Conservation (phyloP, 2,797 vertebrate genomes). For the Setipinna tenuifilis region DNA sequence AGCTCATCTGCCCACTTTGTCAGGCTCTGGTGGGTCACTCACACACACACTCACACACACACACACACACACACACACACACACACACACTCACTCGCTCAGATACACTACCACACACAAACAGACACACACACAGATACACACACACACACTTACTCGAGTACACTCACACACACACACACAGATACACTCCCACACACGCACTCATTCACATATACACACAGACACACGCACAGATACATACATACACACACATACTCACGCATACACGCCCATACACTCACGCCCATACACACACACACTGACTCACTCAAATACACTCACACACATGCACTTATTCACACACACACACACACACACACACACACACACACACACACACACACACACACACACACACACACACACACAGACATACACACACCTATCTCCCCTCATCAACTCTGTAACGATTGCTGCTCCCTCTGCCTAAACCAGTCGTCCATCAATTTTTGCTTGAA, state of each 20-base stretch:
- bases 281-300: too few relatives aligned
- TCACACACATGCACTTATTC: neutral
- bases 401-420: neutral
- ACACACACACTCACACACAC: neutral
- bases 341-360: neutral
- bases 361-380: neutral
- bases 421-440: neutral
- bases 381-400: neutral
- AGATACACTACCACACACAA: neutral
- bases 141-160: too few relatives aligned
- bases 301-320: neutral
- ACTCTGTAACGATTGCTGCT: neutral
- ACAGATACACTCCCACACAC: too few relatives aligned
- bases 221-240: too few relatives aligned
- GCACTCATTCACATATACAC: too few relatives aligned
- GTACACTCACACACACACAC: too few relatives aligned
- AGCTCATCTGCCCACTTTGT: conserved; percentile 13
- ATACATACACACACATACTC: too few relatives aligned
- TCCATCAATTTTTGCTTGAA: neutral
- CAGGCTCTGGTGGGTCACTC: neutral
- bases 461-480: neutral
- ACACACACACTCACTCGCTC: neutral
- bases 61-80: neutral
- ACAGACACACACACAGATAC: too few relatives aligned
- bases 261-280: neutral